Conservation (phyloP, 2,797 vertebrate genomes). For the Cyclura pinguis region DNA sequence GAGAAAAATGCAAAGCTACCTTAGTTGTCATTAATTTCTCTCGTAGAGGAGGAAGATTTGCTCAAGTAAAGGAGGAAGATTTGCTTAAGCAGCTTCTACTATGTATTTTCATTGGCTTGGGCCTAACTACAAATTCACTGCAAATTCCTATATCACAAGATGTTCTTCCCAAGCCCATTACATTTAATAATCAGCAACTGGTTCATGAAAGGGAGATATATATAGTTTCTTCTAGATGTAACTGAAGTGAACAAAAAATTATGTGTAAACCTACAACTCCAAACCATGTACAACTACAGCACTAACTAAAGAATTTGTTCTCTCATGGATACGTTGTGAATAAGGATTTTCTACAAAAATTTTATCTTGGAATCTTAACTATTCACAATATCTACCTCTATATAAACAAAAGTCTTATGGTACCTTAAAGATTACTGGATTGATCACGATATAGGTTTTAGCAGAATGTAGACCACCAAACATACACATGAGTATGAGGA, state of each 20-base stretch:
- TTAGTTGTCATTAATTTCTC: neutral
- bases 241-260: slow-evolving; percentile 13
- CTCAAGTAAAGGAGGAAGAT: neutral
- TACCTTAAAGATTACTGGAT: neutral
- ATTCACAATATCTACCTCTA: neutral
- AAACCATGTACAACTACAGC: slow-evolving; percentile 15
- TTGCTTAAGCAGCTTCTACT: neutral
- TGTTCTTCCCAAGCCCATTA: neutral
- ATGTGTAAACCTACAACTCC: neutral
- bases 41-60: neutral
- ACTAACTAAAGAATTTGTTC: neutral
- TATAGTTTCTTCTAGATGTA: slow-evolving; percentile 75
- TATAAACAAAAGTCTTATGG: neutral
- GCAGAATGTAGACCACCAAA: too few relatives aligned
- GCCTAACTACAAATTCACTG: neutral
- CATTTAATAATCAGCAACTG: neutral
- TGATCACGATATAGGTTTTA: neutral
- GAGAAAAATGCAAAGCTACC: neutral
- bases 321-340: neutral
- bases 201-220: neutral
- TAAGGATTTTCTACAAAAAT: neutral
- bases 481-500: too few relatives aligned
- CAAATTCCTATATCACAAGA: slow-evolving; percentile 1
- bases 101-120: neutral
- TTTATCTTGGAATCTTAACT: neutral